Percentiles rank a stretch among this genome's conserved stretches.
These are phyloP conservation scores for Andricus curvator DNA, from an alignment of 2,888 invertebrate species.

Conservation along the genomic window DNA sequence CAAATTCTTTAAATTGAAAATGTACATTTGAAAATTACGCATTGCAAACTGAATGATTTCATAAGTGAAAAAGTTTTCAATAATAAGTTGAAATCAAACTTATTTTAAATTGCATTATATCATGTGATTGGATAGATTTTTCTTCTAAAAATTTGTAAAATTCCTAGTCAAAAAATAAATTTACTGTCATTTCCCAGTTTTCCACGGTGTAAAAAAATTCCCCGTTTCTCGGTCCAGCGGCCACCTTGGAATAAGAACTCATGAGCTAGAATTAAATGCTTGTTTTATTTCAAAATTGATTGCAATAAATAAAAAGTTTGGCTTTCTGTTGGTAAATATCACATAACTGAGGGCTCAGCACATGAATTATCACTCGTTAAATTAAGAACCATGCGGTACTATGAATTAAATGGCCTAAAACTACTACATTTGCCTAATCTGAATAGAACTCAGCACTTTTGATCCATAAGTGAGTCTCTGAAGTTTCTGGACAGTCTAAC, in stretches of 20 bases:
- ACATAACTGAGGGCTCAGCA: neutral
- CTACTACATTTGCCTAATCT: neutral
- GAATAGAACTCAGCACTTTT: neutral
- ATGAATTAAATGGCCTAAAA: neutral
- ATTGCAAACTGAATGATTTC: too few relatives aligned
- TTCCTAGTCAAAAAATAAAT: too few relatives aligned
- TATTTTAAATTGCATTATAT: too few relatives aligned
- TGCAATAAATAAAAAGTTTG: slow-evolving; percentile 9
- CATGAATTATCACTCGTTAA: neutral
- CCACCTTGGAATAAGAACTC: neutral
- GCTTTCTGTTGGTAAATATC: neutral
- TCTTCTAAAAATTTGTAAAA: too few relatives aligned
- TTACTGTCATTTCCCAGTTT: too few relatives aligned
- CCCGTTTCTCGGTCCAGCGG: too few relatives aligned
- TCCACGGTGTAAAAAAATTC: too few relatives aligned
- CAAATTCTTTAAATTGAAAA: too few relatives aligned
- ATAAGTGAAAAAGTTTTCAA: too few relatives aligned
- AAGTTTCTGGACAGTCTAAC: neutral
- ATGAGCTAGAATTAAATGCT: neutral
- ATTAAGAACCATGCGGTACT: neutral
- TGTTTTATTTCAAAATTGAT: neutral
- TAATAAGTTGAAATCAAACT: too few relatives aligned
- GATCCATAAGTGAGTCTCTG: neutral
- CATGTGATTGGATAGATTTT: too few relatives aligned
- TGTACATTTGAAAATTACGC: too few relatives aligned